phyloP scores from a whole-genome alignment of 2,797 vertebrate species.

The Garrulus glandarius region DNA sequence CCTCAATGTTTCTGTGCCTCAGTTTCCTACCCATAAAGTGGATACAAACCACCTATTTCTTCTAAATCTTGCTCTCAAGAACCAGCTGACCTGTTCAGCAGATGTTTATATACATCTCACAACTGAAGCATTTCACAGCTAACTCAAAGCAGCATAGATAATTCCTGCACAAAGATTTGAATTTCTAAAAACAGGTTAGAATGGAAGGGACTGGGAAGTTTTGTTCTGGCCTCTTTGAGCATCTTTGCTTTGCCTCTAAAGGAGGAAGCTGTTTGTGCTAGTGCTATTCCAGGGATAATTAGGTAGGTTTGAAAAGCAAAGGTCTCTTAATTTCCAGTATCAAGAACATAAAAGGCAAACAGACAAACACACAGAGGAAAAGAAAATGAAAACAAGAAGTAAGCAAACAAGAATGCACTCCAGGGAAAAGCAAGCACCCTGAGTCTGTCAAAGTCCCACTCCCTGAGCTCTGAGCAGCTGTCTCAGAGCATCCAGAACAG shows the following conservation, averaged over 20 bases:
- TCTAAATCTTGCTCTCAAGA: background rate
- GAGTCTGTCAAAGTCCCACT: background rate
- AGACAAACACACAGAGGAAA: background rate
- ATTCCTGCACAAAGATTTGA: background rate
- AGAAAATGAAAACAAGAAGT: background rate
- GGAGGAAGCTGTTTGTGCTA: background rate
- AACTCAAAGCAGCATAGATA: background rate
- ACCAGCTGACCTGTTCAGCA: background rate
- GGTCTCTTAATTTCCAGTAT: background rate
- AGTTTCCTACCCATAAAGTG: background rate
- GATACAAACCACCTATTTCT: background rate
- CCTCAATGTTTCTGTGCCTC: background rate
- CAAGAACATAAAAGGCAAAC: background rate
- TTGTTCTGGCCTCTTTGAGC: background rate
- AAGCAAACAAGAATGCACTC: background rate
- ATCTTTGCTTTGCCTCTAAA: background rate
- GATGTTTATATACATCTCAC: background rate
- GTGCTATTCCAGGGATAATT: background rate
- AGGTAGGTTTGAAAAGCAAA: background rate
- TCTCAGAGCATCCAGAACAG: background rate
- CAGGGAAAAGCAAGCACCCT: background rate
- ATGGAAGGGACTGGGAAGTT: background rate
- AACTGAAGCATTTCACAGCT: background rate
- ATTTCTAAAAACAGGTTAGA: background rate
- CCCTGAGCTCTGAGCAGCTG: background rate